Conservation (phyloP, 2,113 vertebrate species). For the Pseudopipra pipra region DNA sequence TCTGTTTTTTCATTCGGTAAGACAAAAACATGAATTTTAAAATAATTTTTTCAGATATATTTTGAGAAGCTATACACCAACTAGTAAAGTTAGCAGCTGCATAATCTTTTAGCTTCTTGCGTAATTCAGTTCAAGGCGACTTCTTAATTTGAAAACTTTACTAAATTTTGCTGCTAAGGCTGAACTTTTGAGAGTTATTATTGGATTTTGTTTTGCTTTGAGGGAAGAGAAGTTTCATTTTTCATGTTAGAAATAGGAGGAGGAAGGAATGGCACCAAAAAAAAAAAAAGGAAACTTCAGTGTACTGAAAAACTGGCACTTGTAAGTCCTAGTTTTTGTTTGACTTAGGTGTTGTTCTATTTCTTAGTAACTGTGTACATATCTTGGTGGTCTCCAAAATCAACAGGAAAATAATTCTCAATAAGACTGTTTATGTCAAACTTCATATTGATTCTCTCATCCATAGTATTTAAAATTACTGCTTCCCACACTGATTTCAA, state of each 20-base stretch:
- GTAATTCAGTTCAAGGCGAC: neutral
- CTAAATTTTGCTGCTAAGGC: neutral
- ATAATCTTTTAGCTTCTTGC: neutral
- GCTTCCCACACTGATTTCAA: neutral
- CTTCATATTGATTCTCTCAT: neutral
- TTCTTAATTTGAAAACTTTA: neutral
- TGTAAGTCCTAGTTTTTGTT: neutral
- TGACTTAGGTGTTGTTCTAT: neutral
- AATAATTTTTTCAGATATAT: neutral
- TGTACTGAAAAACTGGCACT: neutral
- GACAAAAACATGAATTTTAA: neutral
- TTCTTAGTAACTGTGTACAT: neutral
- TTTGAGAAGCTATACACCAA: neutral
- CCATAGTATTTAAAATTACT: neutral
- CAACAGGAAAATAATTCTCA: neutral
- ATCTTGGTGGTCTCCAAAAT: neutral
- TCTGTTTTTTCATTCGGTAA: neutral
- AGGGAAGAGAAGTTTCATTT: neutral
- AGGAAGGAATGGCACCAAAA: neutral
- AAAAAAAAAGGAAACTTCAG: neutral
- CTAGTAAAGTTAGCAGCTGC: neutral
- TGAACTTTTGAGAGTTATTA: neutral
- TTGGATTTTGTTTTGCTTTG: neutral
- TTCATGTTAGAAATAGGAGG: neutral
- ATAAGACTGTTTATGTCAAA: neutral